phyloP scores from a whole-genome alignment of 1,140 invertebrate species.

The Sogatella furcifera region DNA sequence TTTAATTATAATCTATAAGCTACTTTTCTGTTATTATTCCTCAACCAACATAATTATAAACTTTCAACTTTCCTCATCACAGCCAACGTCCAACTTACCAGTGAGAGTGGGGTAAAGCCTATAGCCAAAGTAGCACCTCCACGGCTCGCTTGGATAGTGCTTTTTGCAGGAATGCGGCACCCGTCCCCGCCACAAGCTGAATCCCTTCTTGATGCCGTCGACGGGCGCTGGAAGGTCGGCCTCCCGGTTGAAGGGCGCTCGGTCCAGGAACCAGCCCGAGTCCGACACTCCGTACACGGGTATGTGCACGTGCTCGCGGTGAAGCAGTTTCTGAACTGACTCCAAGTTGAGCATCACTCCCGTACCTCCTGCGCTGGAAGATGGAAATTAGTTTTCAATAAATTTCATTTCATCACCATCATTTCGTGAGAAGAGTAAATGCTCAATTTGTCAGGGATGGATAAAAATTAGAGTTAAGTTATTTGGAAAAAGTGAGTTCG shows the following conservation, averaged over 20 bases:
- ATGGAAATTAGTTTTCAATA: too few species aligned
- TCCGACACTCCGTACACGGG: constrained; percentile 72
- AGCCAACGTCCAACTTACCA: constrained; percentile 54
- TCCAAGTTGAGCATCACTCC: constrained; percentile 88
- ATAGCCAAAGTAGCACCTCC: constrained; percentile 89
- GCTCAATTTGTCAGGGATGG: too few species aligned
- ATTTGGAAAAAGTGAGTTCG: too few species aligned
- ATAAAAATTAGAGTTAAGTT: too few species aligned
- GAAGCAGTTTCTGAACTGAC: constrained; percentile 52
- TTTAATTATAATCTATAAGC: too few species aligned
- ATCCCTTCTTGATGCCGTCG: constrained; percentile 61
- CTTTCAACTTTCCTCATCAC: too few species aligned
- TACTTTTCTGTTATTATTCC: too few species aligned
- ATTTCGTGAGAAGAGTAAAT: too few species aligned
- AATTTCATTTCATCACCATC: too few species aligned
- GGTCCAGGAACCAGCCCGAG: constrained; percentile 90
- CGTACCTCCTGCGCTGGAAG: constrained; percentile 70
- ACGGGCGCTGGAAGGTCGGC: constrained; percentile 36
- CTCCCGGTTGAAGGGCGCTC: constrained; percentile 50
- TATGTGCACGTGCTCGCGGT: constrained; percentile 50
- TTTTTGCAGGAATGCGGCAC: constrained; percentile 63
- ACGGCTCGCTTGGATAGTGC: constrained; percentile 59
- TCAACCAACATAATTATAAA: too few species aligned
- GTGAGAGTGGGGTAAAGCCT: constrained; percentile 75
- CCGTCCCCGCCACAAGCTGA: constrained; percentile 70